Percentiles rank a stretch among this genome's conserved stretches.
Evolutionary conservation across 2,888 invertebrate genomes (phyloP).

Genomic region (Drosophila macrothrix): DNA sequence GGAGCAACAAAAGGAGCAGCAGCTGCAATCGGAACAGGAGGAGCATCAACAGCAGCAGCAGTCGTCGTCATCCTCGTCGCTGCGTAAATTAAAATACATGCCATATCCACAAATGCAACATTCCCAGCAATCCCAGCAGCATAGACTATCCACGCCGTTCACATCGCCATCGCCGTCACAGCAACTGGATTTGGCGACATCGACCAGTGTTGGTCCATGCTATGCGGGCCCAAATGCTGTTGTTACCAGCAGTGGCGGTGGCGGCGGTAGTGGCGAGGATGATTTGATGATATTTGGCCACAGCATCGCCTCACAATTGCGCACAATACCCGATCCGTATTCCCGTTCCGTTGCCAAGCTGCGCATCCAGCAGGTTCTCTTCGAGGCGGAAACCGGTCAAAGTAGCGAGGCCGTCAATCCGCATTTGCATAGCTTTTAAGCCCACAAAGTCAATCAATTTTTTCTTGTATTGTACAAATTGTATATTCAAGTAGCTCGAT

Average conservation of each 20-base stretch:
- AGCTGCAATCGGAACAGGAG: background rate
- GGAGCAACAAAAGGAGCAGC: constrained; percentile 7
- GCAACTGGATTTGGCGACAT: constrained; percentile 25
- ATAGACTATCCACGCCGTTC: constrained; percentile 38
- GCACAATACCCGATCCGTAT: constrained; percentile 74
- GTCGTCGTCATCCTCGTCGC: constrained; percentile 23
- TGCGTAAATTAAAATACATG: constrained; percentile 40
- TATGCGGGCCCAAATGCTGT: constrained; percentile 26
- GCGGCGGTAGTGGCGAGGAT: constrained; percentile 47
- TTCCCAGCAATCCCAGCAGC: constrained; percentile 20
- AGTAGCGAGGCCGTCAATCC: constrained; percentile 46
- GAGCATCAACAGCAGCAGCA: constrained; percentile 29
- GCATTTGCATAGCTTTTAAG: constrained; percentile 39
- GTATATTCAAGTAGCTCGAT: constrained; percentile 13
- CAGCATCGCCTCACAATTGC: constrained; percentile 78
- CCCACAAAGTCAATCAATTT: background rate
- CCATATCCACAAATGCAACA: constrained; percentile 14
- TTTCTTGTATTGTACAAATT: constrained; percentile 6
- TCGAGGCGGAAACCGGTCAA: constrained; percentile 81
- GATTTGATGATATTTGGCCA: constrained; percentile 75
- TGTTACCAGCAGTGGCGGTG: constrained; percentile 16
- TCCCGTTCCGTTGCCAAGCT: constrained; percentile 80
- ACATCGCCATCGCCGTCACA: constrained; percentile 42
- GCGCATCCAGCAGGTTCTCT: constrained; percentile 82
- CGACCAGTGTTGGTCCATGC: constrained; percentile 15